Base-by-base conservation (phyloP, 2,888 invertebrate species). In the Amphipoea lucens region DNA sequence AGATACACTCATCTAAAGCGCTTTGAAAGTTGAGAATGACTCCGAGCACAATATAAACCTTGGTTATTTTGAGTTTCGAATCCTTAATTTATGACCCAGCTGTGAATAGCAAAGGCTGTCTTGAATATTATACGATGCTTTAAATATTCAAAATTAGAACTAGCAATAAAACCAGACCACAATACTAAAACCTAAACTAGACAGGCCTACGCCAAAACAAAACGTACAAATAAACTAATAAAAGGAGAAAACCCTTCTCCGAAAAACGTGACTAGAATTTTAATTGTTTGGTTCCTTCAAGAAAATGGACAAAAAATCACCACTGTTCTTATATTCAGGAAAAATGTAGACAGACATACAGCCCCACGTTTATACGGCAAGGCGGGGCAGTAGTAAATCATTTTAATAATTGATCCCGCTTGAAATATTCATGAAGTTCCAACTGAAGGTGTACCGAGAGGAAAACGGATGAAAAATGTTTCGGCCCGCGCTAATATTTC, bases 341-440 rank as follows among this genome's bases (percentile, higher is more conserved):
- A 87, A 92, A 94, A 93, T 88, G 89, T 90, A 90, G 89, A 90
- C 90, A 91, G 87, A 92, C 92, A 92, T 92, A 92, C 90, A 88
- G 85, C 88, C 90, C 90, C 91, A 88, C 92, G 92, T 93, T 94
- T 92, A 92, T 91, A 92, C 91, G 89, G 90, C 90, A 89, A 91
- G 86, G 91, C 90, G 85, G 85, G 91, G 90, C 92, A 92, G 94
- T 92, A 95, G 95, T 96, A 96, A 96, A 96, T 96, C 96, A 96
- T 96, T 95, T 96, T 96, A 96, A 97, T 97, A 97, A 96, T 96
- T 96, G 96, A 97, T 96, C 95, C 92, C 89, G 92, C 90, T 90
- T 94, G 94, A 96, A 96, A 96, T 96, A 96, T 96, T 96, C 96
- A 97, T 96, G 95, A 95, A 95, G 92, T 94, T 95, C 93, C 92